Evolutionary conservation across 2,113 vertebrate species (phyloP).

Genomic region (Solenodon paradoxus): DNA sequence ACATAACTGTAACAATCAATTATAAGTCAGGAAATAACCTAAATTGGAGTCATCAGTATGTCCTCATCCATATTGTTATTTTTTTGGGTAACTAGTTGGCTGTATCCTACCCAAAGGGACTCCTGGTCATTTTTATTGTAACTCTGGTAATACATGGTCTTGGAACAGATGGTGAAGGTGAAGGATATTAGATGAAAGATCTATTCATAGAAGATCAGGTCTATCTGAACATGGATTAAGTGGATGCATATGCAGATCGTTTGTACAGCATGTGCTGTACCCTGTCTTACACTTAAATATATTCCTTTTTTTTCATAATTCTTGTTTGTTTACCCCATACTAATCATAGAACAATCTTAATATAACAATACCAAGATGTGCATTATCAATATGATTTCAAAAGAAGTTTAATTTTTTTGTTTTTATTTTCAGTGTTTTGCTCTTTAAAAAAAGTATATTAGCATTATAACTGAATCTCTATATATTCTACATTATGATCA

Average conservation of each 20-base stretch:
- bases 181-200: neutral
- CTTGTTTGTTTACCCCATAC: neutral
- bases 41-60: neutral
- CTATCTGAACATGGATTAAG: neutral
- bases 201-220: neutral
- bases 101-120: neutral
- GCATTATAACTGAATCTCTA: no score
- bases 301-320: neutral
- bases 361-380: neutral
- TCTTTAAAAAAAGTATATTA: neutral
- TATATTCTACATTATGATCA: no score
- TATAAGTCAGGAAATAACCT: neutral
- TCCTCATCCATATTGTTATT: neutral
- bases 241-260: neutral
- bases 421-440: neutral
- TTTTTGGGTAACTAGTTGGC: neutral
- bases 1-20: neutral
- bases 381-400: neutral
- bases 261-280: neutral
- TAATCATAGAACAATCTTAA: neutral
- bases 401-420: neutral
- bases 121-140: neutral
- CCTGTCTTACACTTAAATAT: neutral
- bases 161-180: neutral
- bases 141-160: neutral